Conservation (phyloP, 92 coral and sea anemone genomes). For the Epizoanthus ramosus region DNA sequence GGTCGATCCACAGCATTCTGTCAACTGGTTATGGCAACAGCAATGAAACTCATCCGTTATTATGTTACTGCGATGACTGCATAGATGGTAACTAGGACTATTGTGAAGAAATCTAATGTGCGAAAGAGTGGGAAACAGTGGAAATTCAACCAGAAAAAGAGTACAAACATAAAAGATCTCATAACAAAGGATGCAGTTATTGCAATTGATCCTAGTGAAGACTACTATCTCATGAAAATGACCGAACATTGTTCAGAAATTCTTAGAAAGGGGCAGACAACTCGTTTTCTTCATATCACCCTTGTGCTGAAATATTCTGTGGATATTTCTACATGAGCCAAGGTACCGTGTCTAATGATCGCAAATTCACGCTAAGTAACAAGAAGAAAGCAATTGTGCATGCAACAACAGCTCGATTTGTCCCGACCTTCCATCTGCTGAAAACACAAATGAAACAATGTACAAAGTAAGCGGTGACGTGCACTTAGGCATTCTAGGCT, state of each 20-base stretch:
- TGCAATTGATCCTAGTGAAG: too few relatives aligned
- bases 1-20: too few relatives aligned
- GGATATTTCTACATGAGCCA: not conserved
- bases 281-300: not conserved
- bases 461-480: not conserved
- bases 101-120: too few relatives aligned
- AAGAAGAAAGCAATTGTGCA: slow-evolving; percentile 21
- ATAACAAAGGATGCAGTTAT: not conserved
- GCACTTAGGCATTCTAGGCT: not conserved
- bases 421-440: too few relatives aligned
- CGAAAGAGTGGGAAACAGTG: too few relatives aligned
- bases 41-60: too few relatives aligned
- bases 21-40: too few relatives aligned
- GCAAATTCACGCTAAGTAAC: not conserved
- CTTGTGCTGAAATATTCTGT: not conserved
- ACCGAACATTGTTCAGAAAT: not conserved
- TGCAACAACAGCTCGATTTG: slow-evolving; percentile 29
- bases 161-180: not conserved
- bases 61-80: too few relatives aligned
- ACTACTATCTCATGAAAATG: too few relatives aligned
- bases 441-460: not conserved
- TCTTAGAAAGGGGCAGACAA: not conserved
- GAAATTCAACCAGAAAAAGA: too few relatives aligned
- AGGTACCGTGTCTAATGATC: not conserved
- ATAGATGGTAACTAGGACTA: too few relatives aligned